A percentile compares a stretch with the other conserved stretches of the same genome.
Evolutionary conservation across 2,888 invertebrate species (phyloP).

Genomic region (Lithophane semibrunnea): DNA sequence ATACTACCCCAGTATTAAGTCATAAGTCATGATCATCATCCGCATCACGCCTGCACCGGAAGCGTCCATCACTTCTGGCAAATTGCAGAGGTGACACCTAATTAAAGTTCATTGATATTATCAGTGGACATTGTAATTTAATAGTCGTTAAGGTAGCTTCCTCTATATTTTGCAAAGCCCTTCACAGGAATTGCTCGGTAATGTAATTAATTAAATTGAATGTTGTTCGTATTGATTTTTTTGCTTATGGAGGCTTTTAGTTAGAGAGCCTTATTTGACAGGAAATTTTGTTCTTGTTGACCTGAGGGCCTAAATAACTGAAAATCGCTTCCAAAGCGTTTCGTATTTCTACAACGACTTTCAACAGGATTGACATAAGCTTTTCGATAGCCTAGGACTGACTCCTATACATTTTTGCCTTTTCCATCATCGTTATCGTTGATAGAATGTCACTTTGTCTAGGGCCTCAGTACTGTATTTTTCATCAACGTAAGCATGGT

Average conservation of each 20-base stretch:
- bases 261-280: not conserved
- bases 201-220: conserved; percentile 3
- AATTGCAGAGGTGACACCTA: not conserved
- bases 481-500: not conserved
- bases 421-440: too few species aligned
- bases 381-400: too few species aligned
- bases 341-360: too few species aligned
- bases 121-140: not conserved
- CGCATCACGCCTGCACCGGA: not conserved
- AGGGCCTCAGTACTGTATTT: too few species aligned
- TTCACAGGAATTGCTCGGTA: not conserved
- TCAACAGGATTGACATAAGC: too few species aligned
- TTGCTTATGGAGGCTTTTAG: not conserved
- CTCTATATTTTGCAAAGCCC: conserved; percentile 1
- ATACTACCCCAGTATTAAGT: not conserved
- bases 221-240: not conserved
- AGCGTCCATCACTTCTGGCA: not conserved
- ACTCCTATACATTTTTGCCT: too few species aligned
- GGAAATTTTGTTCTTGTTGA: not conserved
- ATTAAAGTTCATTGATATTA: not conserved
- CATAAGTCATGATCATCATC: not conserved
- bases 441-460: too few species aligned
- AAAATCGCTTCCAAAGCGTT: too few species aligned
- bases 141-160: not conserved
- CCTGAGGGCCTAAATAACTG: too few species aligned